A percentile compares a stretch with the other conserved stretches of the same genome.
phyloP scores from a whole-genome alignment of 2,113 vertebrate genomes.

The Marmota flaviventris region DNA sequence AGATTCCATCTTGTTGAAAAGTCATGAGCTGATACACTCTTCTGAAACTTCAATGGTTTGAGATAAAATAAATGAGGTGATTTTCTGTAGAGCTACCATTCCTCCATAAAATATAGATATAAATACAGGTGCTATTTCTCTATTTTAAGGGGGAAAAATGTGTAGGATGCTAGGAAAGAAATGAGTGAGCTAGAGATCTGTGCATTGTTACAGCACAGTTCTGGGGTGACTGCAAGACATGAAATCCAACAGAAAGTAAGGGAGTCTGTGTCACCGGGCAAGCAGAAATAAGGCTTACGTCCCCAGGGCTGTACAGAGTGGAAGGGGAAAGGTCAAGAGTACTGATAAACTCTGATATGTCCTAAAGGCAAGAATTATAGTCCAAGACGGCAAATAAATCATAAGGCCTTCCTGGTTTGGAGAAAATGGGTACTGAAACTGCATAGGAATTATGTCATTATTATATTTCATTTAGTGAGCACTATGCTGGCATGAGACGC shows the following conservation, averaged over 20 bases:
- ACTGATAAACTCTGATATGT: not conserved
- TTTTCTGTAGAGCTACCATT: not conserved
- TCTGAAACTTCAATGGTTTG: not conserved
- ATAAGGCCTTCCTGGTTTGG: not conserved
- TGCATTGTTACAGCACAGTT: not conserved
- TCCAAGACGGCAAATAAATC: not conserved
- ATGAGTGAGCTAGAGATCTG: not conserved
- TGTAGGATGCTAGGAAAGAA: not conserved
- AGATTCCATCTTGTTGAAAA: not conserved
- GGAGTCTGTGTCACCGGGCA: not conserved
- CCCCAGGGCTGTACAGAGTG: not conserved
- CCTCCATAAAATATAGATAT: not conserved
- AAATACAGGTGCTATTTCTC: not conserved
- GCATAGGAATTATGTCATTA: not conserved
- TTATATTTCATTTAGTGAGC: conserved; percentile 34
- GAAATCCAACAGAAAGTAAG: not conserved
- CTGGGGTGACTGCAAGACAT: not conserved
- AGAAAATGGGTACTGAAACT: not conserved
- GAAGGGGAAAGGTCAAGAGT: conserved; percentile 33
- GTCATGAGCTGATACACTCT: not conserved
- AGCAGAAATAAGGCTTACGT: not conserved
- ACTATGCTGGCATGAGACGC: not conserved
- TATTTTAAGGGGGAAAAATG: not conserved
- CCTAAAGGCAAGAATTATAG: conserved; percentile 14
- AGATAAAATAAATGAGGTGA: not conserved